A percentile compares a stretch with the other conserved stretches of the same genome.
These are phyloP conservation scores for Mustela nigripes DNA, from an alignment of 2,113 vertebrate species.

Conservation along the genomic window DNA sequence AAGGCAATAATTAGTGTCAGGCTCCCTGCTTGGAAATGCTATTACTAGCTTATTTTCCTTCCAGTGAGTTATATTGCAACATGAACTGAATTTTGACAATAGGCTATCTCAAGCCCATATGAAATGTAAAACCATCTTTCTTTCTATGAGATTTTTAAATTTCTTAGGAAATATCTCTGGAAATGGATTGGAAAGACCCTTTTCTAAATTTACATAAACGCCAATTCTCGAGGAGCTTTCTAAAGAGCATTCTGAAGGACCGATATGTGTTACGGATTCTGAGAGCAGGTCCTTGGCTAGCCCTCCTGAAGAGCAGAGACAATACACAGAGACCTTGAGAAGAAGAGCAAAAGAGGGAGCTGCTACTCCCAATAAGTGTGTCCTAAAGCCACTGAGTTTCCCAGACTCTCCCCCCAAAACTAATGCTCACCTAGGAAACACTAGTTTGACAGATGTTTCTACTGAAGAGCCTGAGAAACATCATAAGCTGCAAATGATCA, in stretches of 20 bases:
- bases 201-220: constrained; percentile 2
- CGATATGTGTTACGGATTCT: not conserved
- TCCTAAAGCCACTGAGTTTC: not conserved
- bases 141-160: not conserved
- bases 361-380: not conserved
- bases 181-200: constrained; percentile 24
- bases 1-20: constrained; percentile 53
- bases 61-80: not conserved
- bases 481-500: not conserved
- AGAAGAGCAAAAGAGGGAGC: not conserved
- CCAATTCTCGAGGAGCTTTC: not conserved
- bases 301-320: not conserved
- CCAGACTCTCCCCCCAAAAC: not conserved
- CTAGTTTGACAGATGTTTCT: not conserved
- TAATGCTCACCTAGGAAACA: not conserved
- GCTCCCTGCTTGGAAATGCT: constrained; percentile 3
- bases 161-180: not conserved
- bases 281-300: not conserved
- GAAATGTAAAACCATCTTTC: not conserved
- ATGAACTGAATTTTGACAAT: constrained; percentile 30
- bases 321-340: not conserved
- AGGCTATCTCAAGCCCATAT: constrained; percentile 8
- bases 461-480: not conserved
- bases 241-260: not conserved
- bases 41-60: constrained; percentile 10